Evolutionary conservation across 2,888 invertebrate species (phyloP), one percentile per base, ranked within the genome.

Genomic region (Drosophila hamatofila): DNA sequence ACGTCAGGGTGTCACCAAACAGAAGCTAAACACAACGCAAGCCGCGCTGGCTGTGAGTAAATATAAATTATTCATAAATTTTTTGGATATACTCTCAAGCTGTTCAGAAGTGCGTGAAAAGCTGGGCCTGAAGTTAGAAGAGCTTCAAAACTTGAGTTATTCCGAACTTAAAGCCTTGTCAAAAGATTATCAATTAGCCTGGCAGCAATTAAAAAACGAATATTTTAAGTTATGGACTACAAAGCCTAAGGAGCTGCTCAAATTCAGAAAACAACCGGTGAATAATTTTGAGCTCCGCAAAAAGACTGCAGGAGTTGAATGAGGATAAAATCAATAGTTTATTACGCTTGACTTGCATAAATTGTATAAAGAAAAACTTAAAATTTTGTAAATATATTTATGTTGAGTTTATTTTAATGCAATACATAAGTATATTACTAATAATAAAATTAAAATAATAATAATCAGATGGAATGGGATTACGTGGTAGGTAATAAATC

Each of bases 1-100:
- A 83, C 96, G 95, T 74, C 95, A 96, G 91, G 98, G 98, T 6
- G 93, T 95, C 2, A 97, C 97, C 0, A 96, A 96, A 90, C 96
- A 96, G 37, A 82, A 88, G 1, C 37, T 92, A 30, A 90, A 92
- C 56, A 90, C 87, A 25, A 92, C 92, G 21, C 93, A 90, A 16
- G 93, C 92, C 52, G 93, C 93, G 41, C 91, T 95, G 64, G 91
- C 93, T 57, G 93, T 95, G 44, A 94, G 94, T 79, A 95, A 95
- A 92, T 93, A 93, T 80, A 93, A 93, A 74, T 75, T 96, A 5
- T 93, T 94, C 55, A 91, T 92, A 73, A 93, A 80, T 54, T 95
- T 95, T 83, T 64, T 94, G 21, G 83, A 92, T 16, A 77, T 94
- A 61, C 65, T 94, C 33, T 85, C 91, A 2, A 90, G 88, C 27